Evolutionary conservation across 2,888 invertebrate species (phyloP).

Genomic region (Pristionchus exspectatus): DNA sequence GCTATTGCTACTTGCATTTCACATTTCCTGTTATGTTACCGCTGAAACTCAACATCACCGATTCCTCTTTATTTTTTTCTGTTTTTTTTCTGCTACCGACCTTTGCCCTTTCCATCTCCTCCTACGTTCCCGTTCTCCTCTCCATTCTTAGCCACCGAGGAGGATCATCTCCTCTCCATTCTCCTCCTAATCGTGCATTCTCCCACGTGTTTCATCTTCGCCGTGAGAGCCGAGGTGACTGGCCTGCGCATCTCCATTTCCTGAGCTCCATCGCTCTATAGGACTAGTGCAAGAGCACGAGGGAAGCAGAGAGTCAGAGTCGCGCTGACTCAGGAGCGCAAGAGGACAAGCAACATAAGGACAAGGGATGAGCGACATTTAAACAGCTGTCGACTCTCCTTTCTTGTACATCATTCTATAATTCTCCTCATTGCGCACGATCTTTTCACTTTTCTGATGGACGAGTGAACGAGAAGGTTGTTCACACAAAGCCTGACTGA

Average conservation of each 20-base stretch:
- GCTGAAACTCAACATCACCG: neutral
- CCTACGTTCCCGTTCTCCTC: neutral
- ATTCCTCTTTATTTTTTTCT: neutral
- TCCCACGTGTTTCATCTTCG: constrained; percentile 3
- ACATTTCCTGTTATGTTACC: neutral
- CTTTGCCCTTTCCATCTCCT: neutral
- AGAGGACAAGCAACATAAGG: constrained; percentile 10
- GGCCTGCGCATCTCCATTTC: neutral
- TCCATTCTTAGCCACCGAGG: neutral
- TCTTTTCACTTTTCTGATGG: neutral
- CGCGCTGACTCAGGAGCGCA: neutral
- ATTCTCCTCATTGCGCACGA: neutral
- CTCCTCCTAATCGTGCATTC: constrained; percentile 1
- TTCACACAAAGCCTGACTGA: neutral
- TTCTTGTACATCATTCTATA: neutral
- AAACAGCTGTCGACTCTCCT: neutral
- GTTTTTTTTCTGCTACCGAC: neutral
- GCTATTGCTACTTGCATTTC: neutral
- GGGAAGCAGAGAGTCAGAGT: neutral
- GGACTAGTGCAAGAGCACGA: neutral
- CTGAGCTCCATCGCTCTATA: neutral
- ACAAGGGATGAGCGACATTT: neutral
- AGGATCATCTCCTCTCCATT: constrained; percentile 15
- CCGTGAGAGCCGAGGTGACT: neutral
- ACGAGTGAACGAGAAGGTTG: neutral